Percentiles rank a stretch among this genome's conserved stretches.
phyloP scores from a whole-genome alignment of 2,888 invertebrate genomes.

The Tillus elongatus region DNA sequence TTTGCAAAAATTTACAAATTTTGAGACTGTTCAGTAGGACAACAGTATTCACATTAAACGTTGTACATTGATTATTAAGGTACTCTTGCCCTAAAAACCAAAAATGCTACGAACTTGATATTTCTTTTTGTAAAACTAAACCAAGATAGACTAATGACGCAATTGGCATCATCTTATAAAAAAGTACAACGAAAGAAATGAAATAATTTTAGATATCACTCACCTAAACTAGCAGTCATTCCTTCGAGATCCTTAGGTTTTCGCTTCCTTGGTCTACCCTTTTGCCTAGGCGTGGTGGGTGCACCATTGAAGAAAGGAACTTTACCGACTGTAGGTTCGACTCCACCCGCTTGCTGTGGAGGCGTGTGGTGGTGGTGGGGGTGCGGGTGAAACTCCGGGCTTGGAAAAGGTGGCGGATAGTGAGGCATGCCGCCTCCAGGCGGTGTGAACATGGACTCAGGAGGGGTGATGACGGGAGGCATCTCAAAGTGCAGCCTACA shows the following conservation, averaged over 20 bases:
- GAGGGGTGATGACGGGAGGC: conserved; percentile 33
- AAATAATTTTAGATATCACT: too few species aligned
- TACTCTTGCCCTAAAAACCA: too few species aligned
- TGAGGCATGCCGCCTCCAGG: conserved; percentile 41
- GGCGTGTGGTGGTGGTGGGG: conserved; percentile 46
- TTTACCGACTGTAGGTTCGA: conserved; percentile 29
- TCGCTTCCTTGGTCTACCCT: conserved; percentile 86
- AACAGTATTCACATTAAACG: too few species aligned
- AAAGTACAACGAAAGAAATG: too few species aligned
- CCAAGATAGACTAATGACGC: too few species aligned
- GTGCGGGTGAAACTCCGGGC: conserved; percentile 44
- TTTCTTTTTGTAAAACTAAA: too few species aligned
- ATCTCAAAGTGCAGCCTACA: conserved; percentile 70
- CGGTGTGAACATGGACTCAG: conserved; percentile 48
- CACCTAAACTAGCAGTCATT: conserved; percentile 78
- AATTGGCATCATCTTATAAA: too few species aligned
- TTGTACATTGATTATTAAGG: too few species aligned
- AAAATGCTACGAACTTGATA: too few species aligned
- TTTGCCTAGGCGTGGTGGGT: conserved; percentile 69
- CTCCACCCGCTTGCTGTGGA: conserved; percentile 43
- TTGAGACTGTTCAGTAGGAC: too few species aligned
- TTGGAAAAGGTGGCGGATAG: conserved; percentile 50
- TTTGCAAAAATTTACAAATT: too few species aligned
- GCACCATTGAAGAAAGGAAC: conserved; percentile 51
- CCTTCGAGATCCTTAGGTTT: conserved; percentile 85